A percentile compares a stretch with the other conserved stretches of the same genome.
These are phyloP conservation scores for Antitype chi DNA, from an alignment of 2,888 invertebrate genomes.

Conservation along the genomic window DNA sequence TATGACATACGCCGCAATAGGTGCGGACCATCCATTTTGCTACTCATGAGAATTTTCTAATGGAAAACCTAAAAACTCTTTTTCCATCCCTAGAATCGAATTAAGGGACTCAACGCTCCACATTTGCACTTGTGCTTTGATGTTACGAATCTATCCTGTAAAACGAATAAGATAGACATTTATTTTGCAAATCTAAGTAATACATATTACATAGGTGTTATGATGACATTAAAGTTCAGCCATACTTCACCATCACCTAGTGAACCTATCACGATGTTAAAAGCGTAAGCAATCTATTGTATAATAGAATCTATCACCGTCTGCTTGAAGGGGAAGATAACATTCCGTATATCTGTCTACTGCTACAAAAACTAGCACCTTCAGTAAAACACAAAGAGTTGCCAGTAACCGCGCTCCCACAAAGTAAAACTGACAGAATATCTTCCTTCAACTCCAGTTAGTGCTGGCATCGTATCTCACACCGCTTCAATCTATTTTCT, in stretches of 20 bases:
- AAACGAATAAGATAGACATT: too few species aligned
- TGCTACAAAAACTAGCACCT: conserved; percentile 2
- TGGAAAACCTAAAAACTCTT: not conserved
- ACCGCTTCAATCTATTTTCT: conserved; percentile 60
- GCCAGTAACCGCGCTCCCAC: conserved; percentile 16
- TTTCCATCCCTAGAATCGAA: not conserved
- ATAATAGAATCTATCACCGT: not conserved
- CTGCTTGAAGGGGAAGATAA: not conserved
- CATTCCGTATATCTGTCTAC: not conserved
- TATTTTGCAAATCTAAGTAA: too few species aligned
- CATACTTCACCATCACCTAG: too few species aligned
- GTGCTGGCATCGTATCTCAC: conserved; percentile 17
- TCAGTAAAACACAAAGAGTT: conserved; percentile 35
- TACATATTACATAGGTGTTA: too few species aligned
- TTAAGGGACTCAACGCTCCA: too few species aligned
- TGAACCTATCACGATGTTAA: not conserved
- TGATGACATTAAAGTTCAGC: too few species aligned
- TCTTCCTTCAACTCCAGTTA: conserved; percentile 27
- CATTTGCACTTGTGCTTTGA: not conserved
- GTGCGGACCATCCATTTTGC: too few species aligned
- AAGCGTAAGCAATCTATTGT: not conserved
- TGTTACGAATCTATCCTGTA: not conserved
- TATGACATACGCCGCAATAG: not conserved
- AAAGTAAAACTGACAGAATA: conserved; percentile 35
- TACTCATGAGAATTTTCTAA: not conserved